Evolutionary conservation across 2,797 vertebrate genomes (phyloP).

Genomic region (Pseudochirops cupreus): DNA sequence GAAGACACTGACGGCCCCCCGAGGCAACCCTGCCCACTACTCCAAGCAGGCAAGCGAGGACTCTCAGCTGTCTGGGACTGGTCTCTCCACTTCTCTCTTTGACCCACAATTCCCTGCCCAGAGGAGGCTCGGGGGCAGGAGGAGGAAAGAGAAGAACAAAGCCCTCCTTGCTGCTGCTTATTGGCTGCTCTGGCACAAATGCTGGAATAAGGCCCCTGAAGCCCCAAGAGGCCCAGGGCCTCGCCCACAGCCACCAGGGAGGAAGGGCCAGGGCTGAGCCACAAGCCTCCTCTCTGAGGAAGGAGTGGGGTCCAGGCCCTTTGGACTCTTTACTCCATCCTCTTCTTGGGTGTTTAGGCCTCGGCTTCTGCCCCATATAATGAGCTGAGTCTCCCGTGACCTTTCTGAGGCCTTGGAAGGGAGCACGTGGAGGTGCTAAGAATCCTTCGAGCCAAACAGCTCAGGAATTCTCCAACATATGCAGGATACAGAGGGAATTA

Average conservation of each 20-base stretch:
- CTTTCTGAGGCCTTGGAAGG: neutral
- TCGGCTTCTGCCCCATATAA: neutral
- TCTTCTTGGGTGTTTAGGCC: neutral
- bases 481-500: neutral
- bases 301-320: no score
- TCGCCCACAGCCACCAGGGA: neutral
- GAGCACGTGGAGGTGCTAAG: neutral
- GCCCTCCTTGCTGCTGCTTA: neutral
- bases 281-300: neutral
- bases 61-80: neutral
- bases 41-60: neutral
- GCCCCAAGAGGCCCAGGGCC: neutral
- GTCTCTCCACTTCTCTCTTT: neutral
- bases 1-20: neutral
- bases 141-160: neutral
- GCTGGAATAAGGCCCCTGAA: neutral
- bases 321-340: neutral
- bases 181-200: neutral
- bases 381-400: neutral
- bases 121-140: neutral
- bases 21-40: neutral
- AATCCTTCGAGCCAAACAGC: neutral
- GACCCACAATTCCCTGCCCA: neutral
- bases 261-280: neutral
- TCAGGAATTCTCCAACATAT: neutral